Evolutionary conservation across 2,797 vertebrate genomes (phyloP).

Genomic region (Rallus crepitans): DNA sequence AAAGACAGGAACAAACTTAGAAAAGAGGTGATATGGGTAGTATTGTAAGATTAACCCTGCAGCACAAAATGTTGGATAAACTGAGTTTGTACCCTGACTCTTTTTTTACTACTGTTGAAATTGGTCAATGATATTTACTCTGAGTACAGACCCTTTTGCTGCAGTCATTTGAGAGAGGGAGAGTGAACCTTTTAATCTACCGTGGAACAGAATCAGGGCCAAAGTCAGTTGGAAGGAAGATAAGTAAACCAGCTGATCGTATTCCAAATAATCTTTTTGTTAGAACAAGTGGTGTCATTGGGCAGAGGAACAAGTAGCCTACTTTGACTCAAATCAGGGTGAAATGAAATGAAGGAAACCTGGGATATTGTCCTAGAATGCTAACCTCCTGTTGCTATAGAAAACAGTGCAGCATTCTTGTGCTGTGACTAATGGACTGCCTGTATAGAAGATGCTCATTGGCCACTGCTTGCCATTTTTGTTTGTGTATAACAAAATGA

Average conservation of each 20-base stretch:
- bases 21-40: background rate
- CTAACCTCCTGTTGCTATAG: background rate
- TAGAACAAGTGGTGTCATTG: background rate
- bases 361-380: background rate
- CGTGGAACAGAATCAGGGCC: background rate
- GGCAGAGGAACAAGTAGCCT: background rate
- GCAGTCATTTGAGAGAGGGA: background rate
- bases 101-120: background rate
- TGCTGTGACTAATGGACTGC: background rate
- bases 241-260: background rate
- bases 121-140: background rate
- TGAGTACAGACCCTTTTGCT: background rate
- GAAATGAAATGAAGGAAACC: background rate
- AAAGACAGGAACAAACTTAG: background rate
- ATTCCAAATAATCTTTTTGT: background rate
- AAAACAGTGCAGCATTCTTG: background rate
- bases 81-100: background rate
- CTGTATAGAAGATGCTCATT: background rate
- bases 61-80: background rate
- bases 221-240: background rate
- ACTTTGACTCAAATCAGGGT: background rate
- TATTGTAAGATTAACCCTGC: background rate
- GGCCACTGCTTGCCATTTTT: background rate
- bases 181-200: background rate
- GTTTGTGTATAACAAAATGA: background rate